phyloP scores from a whole-genome alignment of 2,888 invertebrate genomes.

The Polymixis flavicincta region DNA sequence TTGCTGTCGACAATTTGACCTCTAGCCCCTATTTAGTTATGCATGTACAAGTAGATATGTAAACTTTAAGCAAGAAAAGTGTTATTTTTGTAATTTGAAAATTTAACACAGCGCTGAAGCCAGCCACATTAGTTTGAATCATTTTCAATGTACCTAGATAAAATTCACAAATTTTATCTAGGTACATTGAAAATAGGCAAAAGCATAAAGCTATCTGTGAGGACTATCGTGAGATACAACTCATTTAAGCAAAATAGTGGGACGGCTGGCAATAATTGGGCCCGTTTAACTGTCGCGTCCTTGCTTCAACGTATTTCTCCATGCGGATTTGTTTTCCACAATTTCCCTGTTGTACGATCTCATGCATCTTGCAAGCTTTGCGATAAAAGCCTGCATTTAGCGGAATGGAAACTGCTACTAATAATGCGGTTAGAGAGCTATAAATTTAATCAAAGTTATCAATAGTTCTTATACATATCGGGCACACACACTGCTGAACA shows the following conservation, averaged over 20 bases:
- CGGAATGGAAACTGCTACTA: constrained; percentile 18
- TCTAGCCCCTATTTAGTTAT: constrained; percentile 9
- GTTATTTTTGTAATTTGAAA: not conserved
- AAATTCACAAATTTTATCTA: constrained; percentile 33
- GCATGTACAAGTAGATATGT: not conserved
- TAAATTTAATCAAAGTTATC: constrained; percentile 19
- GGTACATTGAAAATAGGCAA: constrained; percentile 26
- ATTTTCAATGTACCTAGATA: no score
- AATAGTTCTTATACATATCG: constrained; percentile 11
- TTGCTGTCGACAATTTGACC: constrained; percentile 1
- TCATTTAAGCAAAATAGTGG: constrained; percentile 82
- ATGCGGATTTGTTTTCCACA: constrained; percentile 74
- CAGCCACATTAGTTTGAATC: constrained; percentile 8
- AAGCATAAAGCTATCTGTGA: constrained; percentile 61
- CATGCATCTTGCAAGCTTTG: constrained; percentile 25
- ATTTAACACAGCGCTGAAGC: not conserved
- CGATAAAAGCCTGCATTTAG: constrained; percentile 38
- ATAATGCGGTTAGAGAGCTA: constrained; percentile 30
- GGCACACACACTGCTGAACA: constrained; percentile 8
- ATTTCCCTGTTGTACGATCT: constrained; percentile 60
- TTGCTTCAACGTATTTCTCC: constrained; percentile 74
- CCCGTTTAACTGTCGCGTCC: constrained; percentile 77
- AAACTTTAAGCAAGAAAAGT: not conserved
- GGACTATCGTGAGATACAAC: constrained; percentile 80
- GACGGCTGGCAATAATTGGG: constrained; percentile 79